Percentiles rank a stretch among this genome's conserved stretches.
phyloP scores from a whole-genome alignment of 2,113 vertebrate species.

The Nematolebias whitei region DNA sequence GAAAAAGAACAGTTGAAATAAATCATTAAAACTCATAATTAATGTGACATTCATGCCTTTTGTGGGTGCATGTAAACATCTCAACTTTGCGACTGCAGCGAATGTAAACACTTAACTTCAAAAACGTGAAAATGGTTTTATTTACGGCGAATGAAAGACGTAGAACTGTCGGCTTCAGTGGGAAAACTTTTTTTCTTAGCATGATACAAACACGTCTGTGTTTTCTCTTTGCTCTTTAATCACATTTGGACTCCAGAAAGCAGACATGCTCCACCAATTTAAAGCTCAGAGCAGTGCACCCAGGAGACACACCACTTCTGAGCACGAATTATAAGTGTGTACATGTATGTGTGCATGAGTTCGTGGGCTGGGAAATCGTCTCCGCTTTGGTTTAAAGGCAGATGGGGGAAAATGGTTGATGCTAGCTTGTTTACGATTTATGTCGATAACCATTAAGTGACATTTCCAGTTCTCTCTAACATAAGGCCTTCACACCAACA shows the following conservation, averaged over 20 bases:
- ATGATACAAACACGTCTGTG: conserved; percentile 18
- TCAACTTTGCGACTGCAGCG: too few relatives aligned
- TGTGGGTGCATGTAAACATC: too few relatives aligned
- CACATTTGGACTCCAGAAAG: conserved; percentile 26
- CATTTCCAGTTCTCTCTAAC: conserved; percentile 17
- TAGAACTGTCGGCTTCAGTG: conserved; percentile 1
- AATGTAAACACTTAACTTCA: too few relatives aligned
- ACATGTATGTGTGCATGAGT: background rate
- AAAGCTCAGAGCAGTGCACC: conserved; percentile 34
- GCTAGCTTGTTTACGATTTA: conserved; percentile 37
- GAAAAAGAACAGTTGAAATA: too few relatives aligned
- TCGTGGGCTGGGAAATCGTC: background rate
- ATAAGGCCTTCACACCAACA: too few relatives aligned
- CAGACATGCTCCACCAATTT: conserved; percentile 44
- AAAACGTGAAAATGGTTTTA: background rate
- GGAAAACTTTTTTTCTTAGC: background rate
- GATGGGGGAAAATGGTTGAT: conserved; percentile 42
- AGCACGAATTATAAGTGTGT: conserved; percentile 6
- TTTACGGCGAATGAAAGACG: conserved; percentile 7
- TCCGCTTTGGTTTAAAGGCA: conserved; percentile 26
- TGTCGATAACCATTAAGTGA: conserved; percentile 18
- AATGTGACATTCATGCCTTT: too few relatives aligned
- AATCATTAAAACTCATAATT: too few relatives aligned
- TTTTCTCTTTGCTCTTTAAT: conserved; percentile 41
- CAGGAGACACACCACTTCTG: conserved; percentile 33